These are phyloP conservation scores for Oxycera nigricornis DNA, from an alignment of 2,888 invertebrate species.

Conservation along the genomic window DNA sequence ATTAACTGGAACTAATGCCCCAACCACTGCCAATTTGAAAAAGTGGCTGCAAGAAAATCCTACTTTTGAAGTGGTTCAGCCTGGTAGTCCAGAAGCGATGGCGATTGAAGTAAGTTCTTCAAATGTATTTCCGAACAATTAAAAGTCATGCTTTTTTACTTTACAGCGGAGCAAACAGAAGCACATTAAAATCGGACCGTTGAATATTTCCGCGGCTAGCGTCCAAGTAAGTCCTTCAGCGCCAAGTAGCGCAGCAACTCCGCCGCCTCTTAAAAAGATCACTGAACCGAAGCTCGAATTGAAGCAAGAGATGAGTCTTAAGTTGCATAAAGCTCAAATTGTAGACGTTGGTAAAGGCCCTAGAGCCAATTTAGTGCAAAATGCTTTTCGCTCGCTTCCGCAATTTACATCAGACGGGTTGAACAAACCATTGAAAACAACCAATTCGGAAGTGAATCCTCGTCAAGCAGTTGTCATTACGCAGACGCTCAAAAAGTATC, in stretches of 20 bases:
- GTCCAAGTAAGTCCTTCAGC: slow-evolving; percentile 30
- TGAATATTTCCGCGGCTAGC: slow-evolving; percentile 44
- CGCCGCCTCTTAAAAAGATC: slow-evolving; percentile 10
- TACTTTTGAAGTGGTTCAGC: slow-evolving; percentile 82
- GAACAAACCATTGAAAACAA: not conserved
- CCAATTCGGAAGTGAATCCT: not conserved
- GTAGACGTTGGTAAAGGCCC: not conserved
- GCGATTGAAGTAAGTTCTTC: slow-evolving; percentile 54
- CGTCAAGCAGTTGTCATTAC: slow-evolving; percentile 46
- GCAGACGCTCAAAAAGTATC: slow-evolving; percentile 55
- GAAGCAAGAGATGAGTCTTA: not conserved
- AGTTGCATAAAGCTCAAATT: not conserved
- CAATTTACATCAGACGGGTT: not conserved
- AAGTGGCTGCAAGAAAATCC: slow-evolving; percentile 88
- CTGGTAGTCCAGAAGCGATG: slow-evolving; percentile 65
- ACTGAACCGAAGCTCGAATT: not conserved
- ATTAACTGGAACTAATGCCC: slow-evolving; percentile 81
- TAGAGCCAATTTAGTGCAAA: not conserved
- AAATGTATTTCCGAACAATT: not conserved
- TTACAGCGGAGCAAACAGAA: slow-evolving; percentile 49
- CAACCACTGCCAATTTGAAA: slow-evolving; percentile 79
- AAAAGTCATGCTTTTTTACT: no score
- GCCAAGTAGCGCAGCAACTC: not conserved
- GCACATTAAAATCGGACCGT: slow-evolving; percentile 26
- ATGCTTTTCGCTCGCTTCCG: slow-evolving; percentile 46